Evolutionary conservation across 1,140 invertebrate species (phyloP), one percentile per base, ranked within the genome.

Genomic region (Dinothrombium tinctorium): DNA sequence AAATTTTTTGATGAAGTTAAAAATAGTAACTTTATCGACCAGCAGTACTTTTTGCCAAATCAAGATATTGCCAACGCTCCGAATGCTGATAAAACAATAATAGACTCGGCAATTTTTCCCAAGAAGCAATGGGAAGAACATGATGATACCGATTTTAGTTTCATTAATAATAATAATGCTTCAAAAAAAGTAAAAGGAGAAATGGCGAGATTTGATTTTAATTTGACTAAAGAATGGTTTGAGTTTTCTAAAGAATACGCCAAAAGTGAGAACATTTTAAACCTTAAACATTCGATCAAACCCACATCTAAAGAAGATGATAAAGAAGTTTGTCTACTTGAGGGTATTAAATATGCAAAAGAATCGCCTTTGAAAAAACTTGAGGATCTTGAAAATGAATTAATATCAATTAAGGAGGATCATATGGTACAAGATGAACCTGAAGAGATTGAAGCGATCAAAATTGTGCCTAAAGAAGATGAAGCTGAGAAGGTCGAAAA

Each of bases 401-500:
- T 33, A 20, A 23, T 20, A 5, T 8, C 12, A 24, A 12, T 32
- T 5, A 20, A n/a, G 6, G 9, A 14, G 4, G 25, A 19, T 7
- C 7, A 33, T 6, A 4, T 15, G 22, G 23, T 32, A 20, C 6
- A 8, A 26, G 31, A 21, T 2, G 12, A 23, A 2, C 21, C 11
- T 17, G 36, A 47, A 44, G 20, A 32, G 33, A 26, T 36, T 5
- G 21, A 17, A 17, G 20, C 26, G 5, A 26, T 32, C 6, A 33
- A 47, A 32, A 22, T 22, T 2, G 33, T 35, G 29, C 15, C 33
- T 11, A 17, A 33, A 40, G 31, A 40, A 17, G n/a, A 4, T 9
- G 14, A 14, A 23, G 33, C 25, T 15, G 29, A 33, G 20, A 12
- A 41, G 19, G 9, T 37, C 11, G 12, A 8, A n/a, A 15, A 12